A percentile compares a stretch with the other conserved stretches of the same genome.
Conservation (phyloP, 2,113 vertebrate species). For the Hippocampus comes region DNA sequence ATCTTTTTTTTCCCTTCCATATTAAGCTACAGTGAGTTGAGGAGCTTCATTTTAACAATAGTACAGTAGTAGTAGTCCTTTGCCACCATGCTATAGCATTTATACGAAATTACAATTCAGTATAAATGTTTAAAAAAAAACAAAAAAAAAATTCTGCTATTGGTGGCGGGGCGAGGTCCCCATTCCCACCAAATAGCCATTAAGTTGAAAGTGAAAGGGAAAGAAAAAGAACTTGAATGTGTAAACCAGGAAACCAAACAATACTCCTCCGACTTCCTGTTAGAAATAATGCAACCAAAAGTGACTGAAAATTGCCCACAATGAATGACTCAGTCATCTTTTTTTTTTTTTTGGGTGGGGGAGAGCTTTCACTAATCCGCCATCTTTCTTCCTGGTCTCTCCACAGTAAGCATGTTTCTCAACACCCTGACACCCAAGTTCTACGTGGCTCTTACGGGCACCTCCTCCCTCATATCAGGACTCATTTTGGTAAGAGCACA, state of each 20-base stretch:
- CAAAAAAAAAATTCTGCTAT: too few relatives aligned
- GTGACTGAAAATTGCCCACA: not conserved
- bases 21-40: too few relatives aligned
- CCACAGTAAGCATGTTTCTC: constrained; percentile 97
- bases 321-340: not conserved
- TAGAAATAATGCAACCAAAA: not conserved
- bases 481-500: constrained; percentile 91
- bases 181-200: too few relatives aligned
- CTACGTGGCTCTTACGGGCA: constrained; percentile 97
- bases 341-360: not conserved
- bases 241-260: not conserved
- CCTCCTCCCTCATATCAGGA: constrained; percentile 96
- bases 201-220: not conserved
- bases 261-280: not conserved
- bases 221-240: not conserved
- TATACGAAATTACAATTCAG: not conserved
- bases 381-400: constrained; percentile 39
- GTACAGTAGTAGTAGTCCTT: not conserved
- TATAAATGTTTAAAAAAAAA: not conserved
- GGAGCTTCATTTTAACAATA: too few relatives aligned
- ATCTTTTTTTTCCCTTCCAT: too few relatives aligned
- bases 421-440: constrained; percentile 99
- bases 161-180: too few relatives aligned
- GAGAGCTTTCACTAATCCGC: not conserved
- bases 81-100: not conserved